Evolutionary conservation across 2,797 vertebrate species (phyloP), one percentile per base, ranked within the genome.

Genomic region (Alosa sapidissima): DNA sequence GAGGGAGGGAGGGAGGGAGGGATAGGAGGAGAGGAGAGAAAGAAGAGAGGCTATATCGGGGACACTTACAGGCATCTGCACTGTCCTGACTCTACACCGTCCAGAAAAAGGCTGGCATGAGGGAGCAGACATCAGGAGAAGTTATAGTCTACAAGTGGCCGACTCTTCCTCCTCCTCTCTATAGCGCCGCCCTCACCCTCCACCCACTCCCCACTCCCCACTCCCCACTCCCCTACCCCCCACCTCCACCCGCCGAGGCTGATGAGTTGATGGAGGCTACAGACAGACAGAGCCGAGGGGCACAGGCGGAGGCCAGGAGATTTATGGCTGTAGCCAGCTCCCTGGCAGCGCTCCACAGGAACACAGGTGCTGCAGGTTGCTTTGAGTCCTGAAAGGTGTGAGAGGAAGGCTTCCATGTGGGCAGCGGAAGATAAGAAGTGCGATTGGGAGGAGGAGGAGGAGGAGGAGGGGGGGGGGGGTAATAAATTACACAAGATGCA

Each of bases 341-440:
- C 48, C 81, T 88, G 85, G 83, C 81, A 48, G 72, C 36, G 54
- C 54, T 88, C 84, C 87, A 88, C 82, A 72, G 36, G 84, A 84
- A 84, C 82, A 51, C 84, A 88, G 85, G 82, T 86, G 84, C 85
- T 82, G 81, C 82, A 58, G 82, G 49, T 62, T 60, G 85, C 58
- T 82, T 81, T 83, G 81, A 48, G 83, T 81, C 72, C 85, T 86
- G 85, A 86, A 84, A 86, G 82, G 85, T 65, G 85, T 81, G 48
- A 82, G 82, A 60, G 81, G 87, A 82, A 78, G 84, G 52, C 82
- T 54, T 88, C 87, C 82, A 88, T 88, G 87, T 88, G 83, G 84
- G 83, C 83, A 82, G 85, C 45, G 51, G 10, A 81, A 84, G 87
- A 88, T 86, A 88, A 87, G 84, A 78, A 58, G 72, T 85, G 84